phyloP scores from a whole-genome alignment of 2,113 vertebrate species.

The Arizona elegans region DNA sequence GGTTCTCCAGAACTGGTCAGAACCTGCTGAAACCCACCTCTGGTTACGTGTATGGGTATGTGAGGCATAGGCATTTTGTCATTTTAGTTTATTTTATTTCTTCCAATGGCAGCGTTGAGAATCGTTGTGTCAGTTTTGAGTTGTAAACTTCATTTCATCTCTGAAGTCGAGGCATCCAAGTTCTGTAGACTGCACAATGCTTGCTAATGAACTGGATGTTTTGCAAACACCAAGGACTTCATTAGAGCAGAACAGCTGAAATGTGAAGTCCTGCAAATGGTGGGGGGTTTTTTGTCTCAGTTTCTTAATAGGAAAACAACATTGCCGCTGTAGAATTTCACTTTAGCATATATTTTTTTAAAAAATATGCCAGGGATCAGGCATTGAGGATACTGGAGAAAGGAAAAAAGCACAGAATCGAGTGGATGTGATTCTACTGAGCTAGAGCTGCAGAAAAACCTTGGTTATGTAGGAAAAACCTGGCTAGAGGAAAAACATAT shows the following conservation, averaged over 20 bases:
- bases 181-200: background rate
- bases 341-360: accelerated
- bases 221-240: slow-evolving; percentile 3
- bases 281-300: too few relatives aligned
- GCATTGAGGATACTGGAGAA: background rate
- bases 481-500: too few relatives aligned
- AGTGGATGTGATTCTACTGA: too few relatives aligned
- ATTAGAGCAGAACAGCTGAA: slow-evolving; percentile 41
- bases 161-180: background rate
- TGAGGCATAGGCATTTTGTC: too few relatives aligned
- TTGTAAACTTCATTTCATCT: slow-evolving; percentile 12
- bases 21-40: too few relatives aligned
- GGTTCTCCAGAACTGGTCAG: too few relatives aligned
- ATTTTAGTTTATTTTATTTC: too few relatives aligned
- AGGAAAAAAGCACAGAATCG: too few relatives aligned
- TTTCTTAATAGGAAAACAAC: background rate
- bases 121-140: background rate
- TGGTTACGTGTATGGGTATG: too few relatives aligned
- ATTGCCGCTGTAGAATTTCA: slow-evolving; percentile 34
- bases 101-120: background rate
- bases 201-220: slow-evolving; percentile 40
- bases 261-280: slow-evolving; percentile 42
- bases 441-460: too few relatives aligned
- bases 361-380: slow-evolving; percentile 39
- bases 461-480: too few relatives aligned